Evolutionary conservation across 2,797 vertebrate species (phyloP), one percentile per base, ranked within the genome.

Genomic region (Chelidonichthys spinosus): DNA sequence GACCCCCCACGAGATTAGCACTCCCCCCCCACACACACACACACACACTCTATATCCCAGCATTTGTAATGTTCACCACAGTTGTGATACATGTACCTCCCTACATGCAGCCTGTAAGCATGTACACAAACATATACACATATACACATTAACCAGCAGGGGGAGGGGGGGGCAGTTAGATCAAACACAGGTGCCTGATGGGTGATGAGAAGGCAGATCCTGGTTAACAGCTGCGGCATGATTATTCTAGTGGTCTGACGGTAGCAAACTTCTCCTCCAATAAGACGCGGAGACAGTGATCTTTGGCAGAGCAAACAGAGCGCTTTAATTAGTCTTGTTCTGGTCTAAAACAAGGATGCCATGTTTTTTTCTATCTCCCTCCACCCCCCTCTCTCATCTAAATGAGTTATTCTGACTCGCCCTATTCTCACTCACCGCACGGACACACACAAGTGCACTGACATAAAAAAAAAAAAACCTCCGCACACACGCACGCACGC

Each of bases 191-290:
- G 56, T 64, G 68, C 52, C 25, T 36, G 53, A 54, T 73, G 69
- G 70, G 65, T 81, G 65, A 82, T 81, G 64, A 78, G 83, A 84
- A 76, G 60, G 59, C 49, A 43, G 52, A 74, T 65, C 54, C 25
- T 61, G 53, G 69, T 75, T 71, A 74, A 81, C 84, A 84, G 82
- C 63, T 83, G 71, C 4, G 5, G 40, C 72, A 61, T 81, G 63
- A 87, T 83, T 77, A 78, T 84, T 83, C 69, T 6, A 47, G 62
- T 59, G 65, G 63, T 82, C 58, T 83, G 60, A 60, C 43, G 62
- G 78, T 65, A 68, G 64, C 74, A 86, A 39, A 83, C 71, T 73
- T 91, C 85, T 85, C 64, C 72, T 81, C 55, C 75, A 87, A 87
- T 84, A 83, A 88, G 61, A 83, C 63, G 46, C 15, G 15, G 69